Base-by-base conservation (phyloP, 1,140 invertebrate genomes). In the Hestina assimilis region DNA sequence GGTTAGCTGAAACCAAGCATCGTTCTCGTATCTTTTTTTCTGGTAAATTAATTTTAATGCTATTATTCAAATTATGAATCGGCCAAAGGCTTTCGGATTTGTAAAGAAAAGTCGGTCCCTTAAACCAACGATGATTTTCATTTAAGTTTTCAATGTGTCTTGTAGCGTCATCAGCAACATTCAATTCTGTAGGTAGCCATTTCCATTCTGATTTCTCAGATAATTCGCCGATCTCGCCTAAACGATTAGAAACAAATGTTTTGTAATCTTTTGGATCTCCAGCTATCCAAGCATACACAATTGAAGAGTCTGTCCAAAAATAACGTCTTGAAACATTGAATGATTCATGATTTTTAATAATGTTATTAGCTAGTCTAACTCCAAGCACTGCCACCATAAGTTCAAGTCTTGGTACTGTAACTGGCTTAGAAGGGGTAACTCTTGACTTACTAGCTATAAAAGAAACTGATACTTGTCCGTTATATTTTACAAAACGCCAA, bases 371-470 rank as follows among this genome's bases (percentile, higher is more conserved):
- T 1, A 84, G 46, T 1, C 76, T 33, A n/a, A 54, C 59, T 0
- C 48, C 79, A 9, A 89, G 24, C 1, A 83, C 17, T 1, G 80
- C 77, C 0, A 69, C 80, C 48, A 76, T 72, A 11, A 87, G 50
- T 51, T 87, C 84, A 4, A 81, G 23, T 12, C 78, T 47, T 0
- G 83, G 82, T 14, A 89, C 69, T 2, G 83, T 62, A 0, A 68
- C 24, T 1, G 62, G 46, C 40, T 73, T 75, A 6, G 75, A 3
- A 0, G 79, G 79, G 4, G 67, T 63, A 3, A 85, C 77, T 17
- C 70, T 54, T 4, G 56, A 51, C 72, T 56, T 72, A 40, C 59
- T 51, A 17, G 46, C 24, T 2, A 63, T 26, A 48, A 69, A 69
- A 15, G 33, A 15, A 24, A 69, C n/a, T 15, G 33, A 17, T 6